Conservation (phyloP, 2,888 invertebrate genomes). For the Lasius platythorax region DNA sequence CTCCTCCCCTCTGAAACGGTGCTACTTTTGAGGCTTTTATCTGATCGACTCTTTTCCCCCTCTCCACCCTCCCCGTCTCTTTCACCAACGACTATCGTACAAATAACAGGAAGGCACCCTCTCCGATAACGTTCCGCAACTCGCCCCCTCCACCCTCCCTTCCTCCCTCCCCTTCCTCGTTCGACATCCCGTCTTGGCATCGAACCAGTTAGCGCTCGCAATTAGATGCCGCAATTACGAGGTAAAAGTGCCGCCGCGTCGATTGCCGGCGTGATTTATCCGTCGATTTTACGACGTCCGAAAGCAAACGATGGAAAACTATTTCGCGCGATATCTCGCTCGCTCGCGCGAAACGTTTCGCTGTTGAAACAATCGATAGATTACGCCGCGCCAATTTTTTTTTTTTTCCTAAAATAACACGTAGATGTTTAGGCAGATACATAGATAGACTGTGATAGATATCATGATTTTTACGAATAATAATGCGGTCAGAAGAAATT, state of each 20-base stretch:
- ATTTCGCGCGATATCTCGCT: slow-evolving; percentile 49
- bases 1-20: slow-evolving; percentile 67
- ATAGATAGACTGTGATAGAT: not conserved
- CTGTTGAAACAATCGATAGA: slow-evolving; percentile 52
- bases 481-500: not conserved
- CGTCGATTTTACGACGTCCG: slow-evolving; percentile 53
- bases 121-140: slow-evolving; percentile 72
- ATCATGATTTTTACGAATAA: not conserved
- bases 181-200: slow-evolving; percentile 66
- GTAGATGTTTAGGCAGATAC: not conserved
- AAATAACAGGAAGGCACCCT: slow-evolving; percentile 70
- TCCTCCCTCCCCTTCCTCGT: slow-evolving; percentile 38
- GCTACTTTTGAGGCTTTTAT: slow-evolving; percentile 79
- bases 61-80: slow-evolving; percentile 3
- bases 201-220: slow-evolving; percentile 76
- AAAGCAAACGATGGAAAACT: slow-evolving; percentile 52
- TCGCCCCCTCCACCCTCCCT: slow-evolving; percentile 14
- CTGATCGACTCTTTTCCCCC: slow-evolving; percentile 68
- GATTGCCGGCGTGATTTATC: slow-evolving; percentile 56
- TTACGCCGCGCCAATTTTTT: slow-evolving; percentile 37
- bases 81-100: slow-evolving; percentile 60
- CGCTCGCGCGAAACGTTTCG: slow-evolving; percentile 47
- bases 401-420: slow-evolving; percentile 40
- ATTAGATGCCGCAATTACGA: slow-evolving; percentile 72
- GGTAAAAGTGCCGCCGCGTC: slow-evolving; percentile 66